Evolutionary conservation across 2,888 invertebrate genomes (phyloP), one percentile per base, ranked within the genome.

Genomic region (Dynastes hyllus): DNA sequence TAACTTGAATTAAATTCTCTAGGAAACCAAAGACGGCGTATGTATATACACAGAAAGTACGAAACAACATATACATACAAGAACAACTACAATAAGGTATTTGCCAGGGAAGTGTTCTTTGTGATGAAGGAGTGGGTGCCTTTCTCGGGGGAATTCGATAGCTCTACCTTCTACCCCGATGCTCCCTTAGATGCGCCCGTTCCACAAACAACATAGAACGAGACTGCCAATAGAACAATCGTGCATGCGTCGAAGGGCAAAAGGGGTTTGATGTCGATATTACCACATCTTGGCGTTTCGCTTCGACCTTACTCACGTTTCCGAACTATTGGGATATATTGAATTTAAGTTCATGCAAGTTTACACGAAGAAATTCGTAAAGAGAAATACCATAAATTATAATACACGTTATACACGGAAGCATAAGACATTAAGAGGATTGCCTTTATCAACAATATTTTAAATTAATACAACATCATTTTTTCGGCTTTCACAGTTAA

Each of bases 201-300:
- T 81, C 79, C 80, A 81, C 82, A 83, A 82, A 82, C 61, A 75
- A 75, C 82, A 81, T 80, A 78, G 79, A 80, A 79, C 81, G 80
- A 75, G 83, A 80, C 81, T 82, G 82, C 81, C 81, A 81, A 82
- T 81, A 78, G 83, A 83, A 83, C 83, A 82, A 82, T 83, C 81
- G 81, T 82, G 81, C 13, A 73, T 51, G 50, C 27, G 70, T 78
- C 73, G 69, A 29, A 65, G 67, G 58, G 73, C 27, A 53, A 29
- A 65, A 65, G 50, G 58, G 37, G 66, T 67, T 67, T 67, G 37
- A 32, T 66, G 16, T 67, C 66, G 66, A 67, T 67, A 67, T 58
- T 58, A 58, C 55, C 66, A 2, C 40, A 40, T 11, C 63, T 45
- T 45, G 22, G 40, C 37, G 66, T 32, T 67, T 16, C 66, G 8